Evolutionary conservation across 1,140 invertebrate species (phyloP).

Genomic region (Platorchestia sp.): DNA sequence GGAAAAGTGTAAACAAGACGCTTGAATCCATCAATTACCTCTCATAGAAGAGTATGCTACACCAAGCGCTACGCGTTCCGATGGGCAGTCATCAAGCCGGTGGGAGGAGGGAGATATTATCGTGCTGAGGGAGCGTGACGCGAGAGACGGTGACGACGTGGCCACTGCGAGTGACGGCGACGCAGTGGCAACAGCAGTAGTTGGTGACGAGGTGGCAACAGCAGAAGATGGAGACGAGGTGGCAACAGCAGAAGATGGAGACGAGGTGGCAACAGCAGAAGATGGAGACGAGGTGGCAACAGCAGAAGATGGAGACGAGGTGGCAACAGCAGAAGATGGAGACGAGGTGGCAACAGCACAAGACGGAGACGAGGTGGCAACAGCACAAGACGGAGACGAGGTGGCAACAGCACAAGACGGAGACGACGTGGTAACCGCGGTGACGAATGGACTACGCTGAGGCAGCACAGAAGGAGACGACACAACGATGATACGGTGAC

Average conservation of each 20-base stretch:
- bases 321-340: background rate
- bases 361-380: background rate
- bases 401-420: background rate
- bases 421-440: background rate
- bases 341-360: background rate
- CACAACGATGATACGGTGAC: conserved; percentile 15
- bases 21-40: background rate
- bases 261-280: background rate
- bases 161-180: background rate
- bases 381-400: background rate
- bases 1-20: background rate
- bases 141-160: background rate
- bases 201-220: background rate
- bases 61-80: too few relatives aligned
- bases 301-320: background rate
- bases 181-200: background rate
- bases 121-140: background rate
- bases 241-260: background rate
- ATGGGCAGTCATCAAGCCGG: too few relatives aligned
- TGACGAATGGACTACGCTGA: background rate
- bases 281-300: conserved; percentile 4
- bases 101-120: background rate
- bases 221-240: background rate
- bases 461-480: background rate
- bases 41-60: background rate